A percentile compares a stretch with the other conserved stretches of the same genome.
Conservation (phyloP, 2,113 vertebrate species). For the Megalops atlanticus region DNA sequence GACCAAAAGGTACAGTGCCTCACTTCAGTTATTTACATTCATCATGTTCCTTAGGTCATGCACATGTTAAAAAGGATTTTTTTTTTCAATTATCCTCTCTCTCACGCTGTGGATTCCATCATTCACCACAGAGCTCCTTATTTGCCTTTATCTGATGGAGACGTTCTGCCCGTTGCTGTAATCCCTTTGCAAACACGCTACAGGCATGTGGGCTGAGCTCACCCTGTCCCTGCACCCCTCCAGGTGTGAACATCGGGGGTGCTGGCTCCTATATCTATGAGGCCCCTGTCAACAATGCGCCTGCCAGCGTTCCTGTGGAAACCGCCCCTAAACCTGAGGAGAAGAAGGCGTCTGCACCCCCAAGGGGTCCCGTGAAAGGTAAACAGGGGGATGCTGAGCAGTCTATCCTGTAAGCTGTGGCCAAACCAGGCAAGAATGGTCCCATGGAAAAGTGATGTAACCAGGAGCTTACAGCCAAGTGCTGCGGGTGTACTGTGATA, state of each 20-base stretch:
- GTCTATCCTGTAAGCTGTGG: background rate
- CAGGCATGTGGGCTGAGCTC: background rate
- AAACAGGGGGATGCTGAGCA: background rate
- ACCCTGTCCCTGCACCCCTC: background rate
- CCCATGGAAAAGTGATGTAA: background rate
- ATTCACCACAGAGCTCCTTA: background rate
- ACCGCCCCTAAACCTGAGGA: slow-evolving; percentile 74
- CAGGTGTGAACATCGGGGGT: slow-evolving; percentile 94
- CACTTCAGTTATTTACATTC: background rate
- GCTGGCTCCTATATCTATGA: slow-evolving; percentile 94
- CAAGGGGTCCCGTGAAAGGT: slow-evolving; percentile 88
- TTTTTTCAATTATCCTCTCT: background rate
- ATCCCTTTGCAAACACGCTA: background rate
- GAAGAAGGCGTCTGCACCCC: slow-evolving; percentile 66
- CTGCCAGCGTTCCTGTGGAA: slow-evolving; percentile 64
- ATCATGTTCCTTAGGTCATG: background rate
- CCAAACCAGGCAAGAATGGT: background rate
- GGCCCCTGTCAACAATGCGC: slow-evolving; percentile 70
- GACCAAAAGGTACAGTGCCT: slow-evolving; percentile 77
- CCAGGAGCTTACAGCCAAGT: background rate
- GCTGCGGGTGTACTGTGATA: background rate
- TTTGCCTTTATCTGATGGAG: background rate
- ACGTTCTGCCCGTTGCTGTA: background rate
- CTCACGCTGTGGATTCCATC: background rate
- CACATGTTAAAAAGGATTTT: background rate